Evolutionary conservation across 2,113 vertebrate genomes (phyloP), one percentile per base, ranked within the genome.

Genomic region (Tympanuchus pallidicinctus): DNA sequence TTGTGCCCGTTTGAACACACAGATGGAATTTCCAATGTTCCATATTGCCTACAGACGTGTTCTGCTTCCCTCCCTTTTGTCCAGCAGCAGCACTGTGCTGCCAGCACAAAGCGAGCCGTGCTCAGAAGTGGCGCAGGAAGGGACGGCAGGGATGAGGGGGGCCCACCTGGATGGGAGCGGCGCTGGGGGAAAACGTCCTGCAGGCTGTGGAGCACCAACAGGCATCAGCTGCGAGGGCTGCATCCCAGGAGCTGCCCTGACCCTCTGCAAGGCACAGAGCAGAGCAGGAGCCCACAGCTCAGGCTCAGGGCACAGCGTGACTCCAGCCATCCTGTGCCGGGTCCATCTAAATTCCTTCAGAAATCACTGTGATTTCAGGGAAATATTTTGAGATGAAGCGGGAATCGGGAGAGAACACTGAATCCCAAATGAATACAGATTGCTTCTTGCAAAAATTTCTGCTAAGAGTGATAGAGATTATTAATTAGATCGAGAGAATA

Each of bases 71-170:
- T 52, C 73, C 85, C 34, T 45, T 79, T 61, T 77, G 34, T 22
- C 67, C 43, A 77, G 72, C 32, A 5, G 8, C 65, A 22, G 47
- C 48, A 24, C 48, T 13, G 48, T 24, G 48, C 6, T 90, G 81
- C 11, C 48, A 92, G 21, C 7, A 7, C 14, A n/a, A 27, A 57
- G 57, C 30, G 18, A 21, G 15, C 32, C 43, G 30, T 52, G 45
- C 24, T 24, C 73, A 59, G 30, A 25, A 27, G 6, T 0, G 28
- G 24, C 0, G 4, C 36, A 76, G 43, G 43, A 2, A 48, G 52
- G 47, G 1, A 1, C 6, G 1, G 3, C 10, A 1, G 19, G 27
- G 34, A 52, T 10, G 1, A 11, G 14, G 5, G 18, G 9, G 48
- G 48, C 48, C 48, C 24, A 25, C 24, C 48, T 25, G 4, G 24